Percentiles rank a stretch among this genome's conserved stretches.
These are phyloP conservation scores for Cantharis flavilabris DNA, from an alignment of 2,888 invertebrate genomes.

Conservation along the genomic window DNA sequence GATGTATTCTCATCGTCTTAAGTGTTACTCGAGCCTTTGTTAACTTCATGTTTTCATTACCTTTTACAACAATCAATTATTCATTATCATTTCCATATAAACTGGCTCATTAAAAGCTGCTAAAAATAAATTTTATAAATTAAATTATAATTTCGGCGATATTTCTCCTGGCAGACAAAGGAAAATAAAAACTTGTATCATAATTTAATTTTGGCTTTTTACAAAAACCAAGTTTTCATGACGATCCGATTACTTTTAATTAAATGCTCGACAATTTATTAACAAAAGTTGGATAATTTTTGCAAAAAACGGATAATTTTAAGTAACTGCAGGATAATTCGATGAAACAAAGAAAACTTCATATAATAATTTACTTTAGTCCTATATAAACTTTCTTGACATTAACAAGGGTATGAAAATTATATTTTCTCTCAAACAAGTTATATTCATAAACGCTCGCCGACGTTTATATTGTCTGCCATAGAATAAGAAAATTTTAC, in stretches of 20 bases:
- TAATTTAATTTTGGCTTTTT: background rate
- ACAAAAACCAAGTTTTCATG: background rate
- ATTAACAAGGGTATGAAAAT: conserved; percentile 3
- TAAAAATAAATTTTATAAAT: background rate
- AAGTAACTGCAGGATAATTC: background rate
- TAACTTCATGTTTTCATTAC: background rate
- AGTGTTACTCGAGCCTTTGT: background rate
- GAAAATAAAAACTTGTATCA: background rate
- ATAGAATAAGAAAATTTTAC: background rate
- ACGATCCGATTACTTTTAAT: background rate
- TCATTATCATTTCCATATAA: background rate
- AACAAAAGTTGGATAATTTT: background rate
- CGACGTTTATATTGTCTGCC: background rate
- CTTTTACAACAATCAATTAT: background rate
- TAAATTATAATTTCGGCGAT: background rate
- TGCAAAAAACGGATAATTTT: background rate
- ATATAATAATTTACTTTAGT: background rate
- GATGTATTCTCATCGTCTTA: background rate
- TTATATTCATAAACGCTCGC: conserved; percentile 1
- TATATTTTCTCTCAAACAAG: conserved; percentile 4
- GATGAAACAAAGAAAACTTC: background rate
- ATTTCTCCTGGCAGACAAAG: background rate
- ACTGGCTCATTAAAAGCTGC: background rate
- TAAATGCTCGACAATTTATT: background rate
- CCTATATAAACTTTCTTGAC: conserved; percentile 2